Evolutionary conservation across 2,113 vertebrate species (phyloP).

Genomic region (Equus przewalskii): DNA sequence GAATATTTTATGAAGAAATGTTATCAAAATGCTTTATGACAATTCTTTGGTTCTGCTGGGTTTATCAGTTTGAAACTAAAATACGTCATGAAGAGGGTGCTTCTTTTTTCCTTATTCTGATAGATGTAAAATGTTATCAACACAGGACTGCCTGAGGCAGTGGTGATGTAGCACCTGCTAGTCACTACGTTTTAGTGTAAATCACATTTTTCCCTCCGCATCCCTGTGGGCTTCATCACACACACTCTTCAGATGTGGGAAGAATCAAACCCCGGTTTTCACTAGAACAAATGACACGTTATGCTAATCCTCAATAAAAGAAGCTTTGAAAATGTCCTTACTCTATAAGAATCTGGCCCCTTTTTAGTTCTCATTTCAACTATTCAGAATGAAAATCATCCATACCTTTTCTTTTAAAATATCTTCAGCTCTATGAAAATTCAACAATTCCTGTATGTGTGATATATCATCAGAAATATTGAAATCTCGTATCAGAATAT

Average conservation of each 20-base stretch:
- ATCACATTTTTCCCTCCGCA: background rate
- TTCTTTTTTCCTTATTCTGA: background rate
- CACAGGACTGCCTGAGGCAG: background rate
- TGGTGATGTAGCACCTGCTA: background rate
- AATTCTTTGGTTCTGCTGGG: background rate
- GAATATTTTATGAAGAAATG: conserved; percentile 16
- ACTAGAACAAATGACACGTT: background rate
- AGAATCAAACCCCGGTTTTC: background rate
- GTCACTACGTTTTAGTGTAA: conserved; percentile 39
- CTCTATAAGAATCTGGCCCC: background rate
- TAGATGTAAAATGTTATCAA: conserved; percentile 50
- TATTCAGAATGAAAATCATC: background rate
- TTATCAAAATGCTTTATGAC: conserved; percentile 52
- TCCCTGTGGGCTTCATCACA: background rate
- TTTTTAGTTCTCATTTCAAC: background rate
- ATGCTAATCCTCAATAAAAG: background rate
- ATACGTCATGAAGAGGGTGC: background rate
- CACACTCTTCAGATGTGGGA: background rate
- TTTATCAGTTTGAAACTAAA: conserved; percentile 56
- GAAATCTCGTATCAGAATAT: background rate
- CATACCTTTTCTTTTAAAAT: background rate
- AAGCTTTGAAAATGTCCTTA: conserved; percentile 1
- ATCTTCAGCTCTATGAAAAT: background rate
- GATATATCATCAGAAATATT: conserved; percentile 5
- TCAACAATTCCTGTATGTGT: background rate